Evolutionary conservation across 2,888 invertebrate species (phyloP).

Genomic region (Sclerodermus sp.): DNA sequence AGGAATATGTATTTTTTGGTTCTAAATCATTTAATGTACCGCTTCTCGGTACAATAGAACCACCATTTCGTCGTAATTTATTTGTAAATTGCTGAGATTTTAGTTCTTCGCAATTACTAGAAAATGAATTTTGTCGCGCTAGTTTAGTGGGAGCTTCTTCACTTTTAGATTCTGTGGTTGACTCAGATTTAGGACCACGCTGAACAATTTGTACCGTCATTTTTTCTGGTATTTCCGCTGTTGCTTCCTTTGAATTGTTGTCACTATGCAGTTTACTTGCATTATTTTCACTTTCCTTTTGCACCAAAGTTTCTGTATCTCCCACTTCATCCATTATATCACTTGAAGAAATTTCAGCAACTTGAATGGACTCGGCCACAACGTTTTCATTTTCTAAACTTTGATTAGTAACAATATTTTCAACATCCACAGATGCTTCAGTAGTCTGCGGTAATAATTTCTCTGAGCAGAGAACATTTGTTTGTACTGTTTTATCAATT

Average conservation of each 20-base stretch:
- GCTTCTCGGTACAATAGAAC: background rate
- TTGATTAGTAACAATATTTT: background rate
- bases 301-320: conserved; percentile 13
- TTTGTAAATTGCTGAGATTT: conserved; percentile 12
- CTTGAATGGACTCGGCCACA: conserved; percentile 37
- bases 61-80: conserved; percentile 8
- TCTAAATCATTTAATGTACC: conserved; percentile 12
- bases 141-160: conserved; percentile 9
- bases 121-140: conserved; percentile 30
- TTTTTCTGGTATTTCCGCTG: background rate
- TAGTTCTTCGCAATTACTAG: conserved; percentile 24
- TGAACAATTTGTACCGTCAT: background rate
- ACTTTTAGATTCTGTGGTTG: background rate
- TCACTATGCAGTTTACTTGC: background rate
- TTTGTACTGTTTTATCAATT: background rate
- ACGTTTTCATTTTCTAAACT: conserved; percentile 1
- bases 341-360: conserved; percentile 48
- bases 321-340: conserved; percentile 28
- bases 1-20: conserved; percentile 2
- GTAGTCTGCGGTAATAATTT: background rate
- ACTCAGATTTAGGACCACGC: background rate
- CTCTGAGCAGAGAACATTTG: conserved; percentile 1
- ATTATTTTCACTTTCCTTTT: background rate
- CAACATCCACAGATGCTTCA: background rate
- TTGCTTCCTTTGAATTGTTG: background rate